Evolutionary conservation across 2,888 invertebrate genomes (phyloP).

Genomic region (Andrena dorsata): DNA sequence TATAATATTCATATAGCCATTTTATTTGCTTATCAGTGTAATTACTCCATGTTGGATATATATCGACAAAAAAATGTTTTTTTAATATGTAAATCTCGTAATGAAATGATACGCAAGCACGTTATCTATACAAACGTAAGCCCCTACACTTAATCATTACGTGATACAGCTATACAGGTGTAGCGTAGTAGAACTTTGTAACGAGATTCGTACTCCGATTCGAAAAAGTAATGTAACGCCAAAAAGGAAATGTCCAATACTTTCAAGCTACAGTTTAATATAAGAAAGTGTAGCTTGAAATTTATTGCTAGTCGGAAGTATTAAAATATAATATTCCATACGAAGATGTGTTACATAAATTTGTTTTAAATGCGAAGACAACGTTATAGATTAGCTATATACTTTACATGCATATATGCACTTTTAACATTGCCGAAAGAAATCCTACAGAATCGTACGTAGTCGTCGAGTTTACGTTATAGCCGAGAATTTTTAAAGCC

Average conservation of each 20-base stretch:
- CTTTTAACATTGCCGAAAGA: conserved; percentile 24
- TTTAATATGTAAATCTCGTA: conserved; percentile 22
- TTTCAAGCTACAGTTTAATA: conserved; percentile 43
- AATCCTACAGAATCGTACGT: conserved; percentile 43
- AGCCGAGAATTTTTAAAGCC: conserved; percentile 22
- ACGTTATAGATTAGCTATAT: conserved; percentile 42
- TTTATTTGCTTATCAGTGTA: conserved; percentile 33
- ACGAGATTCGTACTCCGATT: conserved; percentile 22
- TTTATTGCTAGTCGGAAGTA: conserved; percentile 40
- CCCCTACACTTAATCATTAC: conserved; percentile 26
- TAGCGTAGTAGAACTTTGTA: conserved; percentile 40
- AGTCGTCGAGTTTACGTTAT: conserved; percentile 16
- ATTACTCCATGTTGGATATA: conserved; percentile 21
- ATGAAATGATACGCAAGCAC: conserved; percentile 22
- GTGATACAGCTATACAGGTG: conserved; percentile 10
- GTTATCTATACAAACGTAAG: conserved; percentile 26
- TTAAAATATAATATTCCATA: conserved; percentile 48
- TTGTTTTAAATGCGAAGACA: conserved; percentile 52
- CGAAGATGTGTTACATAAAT: conserved; percentile 53
- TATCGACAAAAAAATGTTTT: not conserved
- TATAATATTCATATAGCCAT: conserved; percentile 15
- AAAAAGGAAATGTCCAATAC: not conserved
- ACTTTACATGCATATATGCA: conserved; percentile 36
- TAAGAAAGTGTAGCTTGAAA: conserved; percentile 35
- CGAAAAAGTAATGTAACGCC: not conserved